A percentile compares a stretch with the other conserved stretches of the same genome.
Evolutionary conservation across 2,113 vertebrate genomes (phyloP).

Genomic region (Crotalus tigris): DNA sequence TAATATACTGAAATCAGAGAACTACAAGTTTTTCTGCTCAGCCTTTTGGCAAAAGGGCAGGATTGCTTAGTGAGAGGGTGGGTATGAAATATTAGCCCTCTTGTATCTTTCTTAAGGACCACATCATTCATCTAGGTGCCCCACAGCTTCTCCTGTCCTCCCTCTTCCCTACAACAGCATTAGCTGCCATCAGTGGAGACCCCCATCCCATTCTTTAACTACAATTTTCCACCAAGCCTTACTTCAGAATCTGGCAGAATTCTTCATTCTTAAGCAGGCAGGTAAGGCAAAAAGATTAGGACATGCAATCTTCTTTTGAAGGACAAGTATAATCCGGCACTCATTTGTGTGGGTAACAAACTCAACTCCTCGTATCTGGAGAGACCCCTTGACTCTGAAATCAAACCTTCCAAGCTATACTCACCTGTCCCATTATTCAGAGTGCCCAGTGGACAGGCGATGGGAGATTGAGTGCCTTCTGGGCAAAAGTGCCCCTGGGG

Average conservation of each 20-base stretch:
- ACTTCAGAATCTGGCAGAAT: background rate
- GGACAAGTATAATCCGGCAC: background rate
- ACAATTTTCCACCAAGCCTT: background rate
- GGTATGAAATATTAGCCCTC: background rate
- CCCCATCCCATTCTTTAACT: background rate
- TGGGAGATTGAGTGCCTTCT: conserved; percentile 70
- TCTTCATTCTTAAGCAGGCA: background rate
- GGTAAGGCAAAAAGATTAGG: background rate
- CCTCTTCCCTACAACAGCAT: background rate
- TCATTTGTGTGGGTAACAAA: background rate
- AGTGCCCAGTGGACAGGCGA: conserved; percentile 82
- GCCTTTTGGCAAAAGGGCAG: background rate
- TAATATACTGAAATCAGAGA: background rate
- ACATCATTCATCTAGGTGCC: background rate
- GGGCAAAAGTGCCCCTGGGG: conserved; percentile 84
- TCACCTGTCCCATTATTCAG: conserved; percentile 78
- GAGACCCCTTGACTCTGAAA: too few species aligned
- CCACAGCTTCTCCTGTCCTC: background rate
- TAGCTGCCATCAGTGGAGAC: background rate
- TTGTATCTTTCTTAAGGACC: background rate
- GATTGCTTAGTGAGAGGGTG: background rate
- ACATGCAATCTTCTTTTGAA: background rate
- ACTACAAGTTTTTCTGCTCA: background rate
- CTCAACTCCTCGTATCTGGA: background rate
- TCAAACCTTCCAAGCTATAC: background rate